Percentiles rank a stretch among this genome's conserved stretches.
Evolutionary conservation across 2,797 vertebrate species (phyloP).

Genomic region (Adelosebastes latens): DNA sequence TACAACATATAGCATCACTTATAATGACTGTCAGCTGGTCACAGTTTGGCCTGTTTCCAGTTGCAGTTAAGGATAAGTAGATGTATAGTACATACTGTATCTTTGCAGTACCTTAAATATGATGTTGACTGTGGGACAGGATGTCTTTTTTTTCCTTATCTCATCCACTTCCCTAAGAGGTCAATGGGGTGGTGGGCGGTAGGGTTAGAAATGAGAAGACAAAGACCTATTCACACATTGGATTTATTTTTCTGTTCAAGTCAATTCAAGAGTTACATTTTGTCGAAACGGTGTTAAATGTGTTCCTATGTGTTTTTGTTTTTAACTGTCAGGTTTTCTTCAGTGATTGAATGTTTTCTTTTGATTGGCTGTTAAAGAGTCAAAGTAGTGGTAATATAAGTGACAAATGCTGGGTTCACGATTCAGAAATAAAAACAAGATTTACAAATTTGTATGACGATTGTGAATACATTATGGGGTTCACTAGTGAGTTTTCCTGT

Average conservation of each 20-base stretch:
- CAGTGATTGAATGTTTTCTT: background rate
- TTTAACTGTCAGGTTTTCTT: background rate
- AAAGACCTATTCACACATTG: background rate
- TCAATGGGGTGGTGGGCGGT: background rate
- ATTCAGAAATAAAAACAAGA: background rate
- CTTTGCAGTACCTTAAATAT: background rate
- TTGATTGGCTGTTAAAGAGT: background rate
- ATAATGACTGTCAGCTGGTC: background rate
- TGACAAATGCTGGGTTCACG: background rate
- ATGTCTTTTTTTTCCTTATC: slow-evolving; percentile 11
- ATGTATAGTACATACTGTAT: background rate
- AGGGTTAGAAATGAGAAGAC: background rate
- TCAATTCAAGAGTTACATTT: background rate
- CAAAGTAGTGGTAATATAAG: too few relatives aligned
- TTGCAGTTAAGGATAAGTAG: background rate
- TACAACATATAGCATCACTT: background rate
- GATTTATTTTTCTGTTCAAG: background rate
- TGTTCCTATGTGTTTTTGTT: background rate
- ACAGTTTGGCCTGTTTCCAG: background rate
- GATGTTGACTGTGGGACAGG: slow-evolving; percentile 17
- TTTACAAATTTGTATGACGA: background rate
- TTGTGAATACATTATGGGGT: background rate
- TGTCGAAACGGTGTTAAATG: background rate
- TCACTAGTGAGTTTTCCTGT: background rate
- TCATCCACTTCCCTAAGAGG: background rate